These are phyloP conservation scores for Delphinapterus leucas DNA, from an alignment of 2,113 vertebrate species.

Conservation along the genomic window DNA sequence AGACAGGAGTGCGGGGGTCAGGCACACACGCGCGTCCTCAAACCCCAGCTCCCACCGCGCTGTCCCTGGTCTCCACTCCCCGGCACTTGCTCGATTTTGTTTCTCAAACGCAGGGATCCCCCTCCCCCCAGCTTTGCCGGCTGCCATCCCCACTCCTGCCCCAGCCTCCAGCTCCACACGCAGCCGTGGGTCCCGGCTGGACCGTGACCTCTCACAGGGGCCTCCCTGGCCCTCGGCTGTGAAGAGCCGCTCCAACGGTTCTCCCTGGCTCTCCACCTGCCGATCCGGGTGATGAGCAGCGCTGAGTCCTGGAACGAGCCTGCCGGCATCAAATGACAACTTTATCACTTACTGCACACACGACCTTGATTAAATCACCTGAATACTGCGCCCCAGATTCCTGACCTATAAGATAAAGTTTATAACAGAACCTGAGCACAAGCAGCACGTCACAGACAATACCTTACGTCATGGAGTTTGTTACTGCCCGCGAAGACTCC, in stretches of 20 bases:
- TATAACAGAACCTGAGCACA: not conserved
- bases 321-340: not conserved
- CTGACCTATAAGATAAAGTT: conserved; percentile 7
- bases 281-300: not conserved
- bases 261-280: not conserved
- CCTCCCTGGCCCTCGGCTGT: not conserved
- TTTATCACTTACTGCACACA: not conserved
- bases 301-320: not conserved
- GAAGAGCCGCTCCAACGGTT: not conserved
- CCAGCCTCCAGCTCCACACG: not conserved
- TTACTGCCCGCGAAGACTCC: not conserved
- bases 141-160: too few species aligned
- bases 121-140: not conserved
- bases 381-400: not conserved
- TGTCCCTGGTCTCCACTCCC: not conserved
- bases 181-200: not conserved
- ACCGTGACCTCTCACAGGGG: not conserved
- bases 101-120: not conserved
- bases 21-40: not conserved
- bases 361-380: not conserved
- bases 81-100: not conserved
- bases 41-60: not conserved
- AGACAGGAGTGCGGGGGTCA: not conserved
- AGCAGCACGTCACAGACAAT: not conserved
- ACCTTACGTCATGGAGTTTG: not conserved